Evolutionary conservation across 2,113 vertebrate species (phyloP), one percentile per base, ranked within the genome.

Genomic region (Etheostoma spectabile): DNA sequence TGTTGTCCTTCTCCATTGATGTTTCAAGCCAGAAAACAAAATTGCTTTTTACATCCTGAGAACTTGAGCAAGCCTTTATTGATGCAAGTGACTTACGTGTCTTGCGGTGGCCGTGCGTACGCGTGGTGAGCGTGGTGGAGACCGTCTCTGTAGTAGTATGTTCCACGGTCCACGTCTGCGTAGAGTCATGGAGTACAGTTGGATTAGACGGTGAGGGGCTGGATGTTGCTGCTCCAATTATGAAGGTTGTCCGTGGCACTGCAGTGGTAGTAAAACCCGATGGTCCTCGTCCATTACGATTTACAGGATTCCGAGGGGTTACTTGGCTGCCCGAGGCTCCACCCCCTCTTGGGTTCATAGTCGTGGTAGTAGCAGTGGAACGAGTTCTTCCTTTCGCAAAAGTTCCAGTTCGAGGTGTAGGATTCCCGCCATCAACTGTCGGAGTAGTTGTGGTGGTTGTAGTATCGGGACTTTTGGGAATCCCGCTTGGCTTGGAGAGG

Each of bases 401-500:
- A 10, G 87, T 91, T 22, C 89, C 90, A 38, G 93, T 90, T 59
- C 89, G 88, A 16, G 83, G 46, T 14, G 88, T 62, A 48, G 88
- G 89, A 61, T 89, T 89, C 55, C 83, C 85, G 0, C 80, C 76
- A 1, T 88, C 89, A 0, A 79, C 73, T 27, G 90, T 87, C 12
- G 93, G 88, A n/a, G 91, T 88, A 30, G 89, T 77, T 7, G 89
- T 89, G 13, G 91, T 89, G 52, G 92, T 92, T 63, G 96, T 95
- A 30, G 95, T 96, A 66, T 96, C 95, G 33, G 95, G 95, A 82
- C 92, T 93, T 91, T 97, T 97, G 75, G 97, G 97, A 61, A 97
- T 93, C 53, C 96, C 95, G 52, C 97, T 98, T 78, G 97, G 97
- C 90, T 98, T 98, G 60, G 97, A 98, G 60, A 98, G 95, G 91